A percentile compares a stretch with the other conserved stretches of the same genome.
Evolutionary conservation across 2,113 vertebrate genomes (phyloP).

Genomic region (Helogale parvula): DNA sequence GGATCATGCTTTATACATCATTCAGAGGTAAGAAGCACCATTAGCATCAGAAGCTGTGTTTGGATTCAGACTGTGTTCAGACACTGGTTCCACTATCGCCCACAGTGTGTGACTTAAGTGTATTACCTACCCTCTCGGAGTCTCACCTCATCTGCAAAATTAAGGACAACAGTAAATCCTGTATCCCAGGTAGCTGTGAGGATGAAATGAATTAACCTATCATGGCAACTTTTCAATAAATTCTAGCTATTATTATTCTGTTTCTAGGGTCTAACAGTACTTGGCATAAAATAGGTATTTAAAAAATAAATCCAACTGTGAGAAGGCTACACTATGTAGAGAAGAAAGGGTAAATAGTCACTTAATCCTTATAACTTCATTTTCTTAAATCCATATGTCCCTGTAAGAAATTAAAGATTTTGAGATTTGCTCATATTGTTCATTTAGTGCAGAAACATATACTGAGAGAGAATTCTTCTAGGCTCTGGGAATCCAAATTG

Average conservation of each 20-base stretch:
- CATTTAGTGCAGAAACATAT: neutral
- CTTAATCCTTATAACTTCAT: neutral
- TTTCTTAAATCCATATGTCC: neutral
- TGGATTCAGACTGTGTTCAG: neutral
- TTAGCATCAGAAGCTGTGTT: neutral
- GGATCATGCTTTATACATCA: neutral
- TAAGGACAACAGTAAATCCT: neutral
- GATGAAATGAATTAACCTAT: neutral
- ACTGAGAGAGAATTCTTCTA: neutral
- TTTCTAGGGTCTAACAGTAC: neutral
- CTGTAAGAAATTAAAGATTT: neutral
- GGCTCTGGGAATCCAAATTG: neutral
- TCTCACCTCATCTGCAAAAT: neutral
- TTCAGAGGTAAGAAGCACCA: neutral
- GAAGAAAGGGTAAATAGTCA: neutral
- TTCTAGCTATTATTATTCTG: neutral
- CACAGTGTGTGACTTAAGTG: neutral
- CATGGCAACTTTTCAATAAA: neutral
- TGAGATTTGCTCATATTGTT: neutral
- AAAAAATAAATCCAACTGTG: neutral
- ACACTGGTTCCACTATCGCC: neutral
- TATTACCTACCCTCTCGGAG: neutral
- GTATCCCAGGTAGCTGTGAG: neutral
- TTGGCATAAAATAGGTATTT: neutral
- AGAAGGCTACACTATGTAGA: neutral